Conservation (phyloP, 1,140 invertebrate species). For the Orchestia grillus region DNA sequence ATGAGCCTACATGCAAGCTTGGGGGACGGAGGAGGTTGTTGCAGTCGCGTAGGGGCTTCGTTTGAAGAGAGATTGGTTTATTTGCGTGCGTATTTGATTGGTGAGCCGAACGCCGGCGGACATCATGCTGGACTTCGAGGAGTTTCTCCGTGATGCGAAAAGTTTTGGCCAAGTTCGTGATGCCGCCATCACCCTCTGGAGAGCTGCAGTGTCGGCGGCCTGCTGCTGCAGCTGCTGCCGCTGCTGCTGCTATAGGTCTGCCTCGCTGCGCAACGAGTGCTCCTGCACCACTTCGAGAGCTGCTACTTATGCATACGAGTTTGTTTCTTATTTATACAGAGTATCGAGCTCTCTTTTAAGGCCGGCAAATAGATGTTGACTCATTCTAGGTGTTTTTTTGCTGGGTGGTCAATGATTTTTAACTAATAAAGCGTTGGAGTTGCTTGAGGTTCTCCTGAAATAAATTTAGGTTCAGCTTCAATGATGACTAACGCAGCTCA, state of each 20-base stretch:
- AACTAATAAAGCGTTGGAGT: neutral
- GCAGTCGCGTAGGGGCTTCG: neutral
- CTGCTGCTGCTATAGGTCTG: neutral
- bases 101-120: neutral
- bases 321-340: neutral
- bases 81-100: neutral
- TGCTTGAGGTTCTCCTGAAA: neutral
- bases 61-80: neutral
- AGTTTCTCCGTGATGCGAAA: neutral
- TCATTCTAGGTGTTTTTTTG: neutral
- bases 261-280: neutral
- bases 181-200: neutral
- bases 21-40: too few species aligned
- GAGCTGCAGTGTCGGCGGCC: too few species aligned
- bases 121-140: neutral
- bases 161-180: constrained; percentile 7
- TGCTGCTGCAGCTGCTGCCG: too few species aligned
- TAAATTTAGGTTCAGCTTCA: neutral
- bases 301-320: neutral
- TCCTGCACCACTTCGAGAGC: neutral
- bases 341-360: too few species aligned
- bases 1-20: neutral
- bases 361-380: too few species aligned
- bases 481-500: too few species aligned
- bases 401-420: neutral